Evolutionary conservation across 2,888 invertebrate genomes (phyloP).

Genomic region (Heliothis peltigera): DNA sequence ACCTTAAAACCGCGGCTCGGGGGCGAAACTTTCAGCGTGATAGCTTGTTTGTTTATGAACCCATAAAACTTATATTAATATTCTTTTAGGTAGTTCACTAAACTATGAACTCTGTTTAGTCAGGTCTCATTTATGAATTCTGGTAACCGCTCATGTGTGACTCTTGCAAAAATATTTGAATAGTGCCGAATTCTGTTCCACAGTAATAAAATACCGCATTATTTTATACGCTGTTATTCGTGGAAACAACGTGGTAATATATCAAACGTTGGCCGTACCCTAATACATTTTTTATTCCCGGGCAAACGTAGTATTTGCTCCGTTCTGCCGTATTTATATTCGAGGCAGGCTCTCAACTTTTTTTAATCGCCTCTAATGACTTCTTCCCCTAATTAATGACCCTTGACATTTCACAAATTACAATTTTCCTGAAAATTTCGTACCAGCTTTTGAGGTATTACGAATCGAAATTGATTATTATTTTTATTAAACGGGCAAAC

Average conservation of each 20-base stretch:
- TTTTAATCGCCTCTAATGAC: conserved; percentile 85
- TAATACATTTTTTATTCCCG: conserved; percentile 32
- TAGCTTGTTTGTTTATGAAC: conserved; percentile 78
- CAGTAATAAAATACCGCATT: conserved; percentile 57
- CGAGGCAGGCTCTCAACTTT: conserved; percentile 73
- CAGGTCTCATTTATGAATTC: conserved; percentile 45
- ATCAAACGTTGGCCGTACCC: conserved; percentile 22
- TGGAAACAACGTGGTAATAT: conserved; percentile 51
- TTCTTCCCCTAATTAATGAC: conserved; percentile 84
- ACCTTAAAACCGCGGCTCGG: conserved; percentile 79
- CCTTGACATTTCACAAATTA: conserved; percentile 78
- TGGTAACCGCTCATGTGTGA: conserved; percentile 57
- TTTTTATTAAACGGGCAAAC: conserved; percentile 10
- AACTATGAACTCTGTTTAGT: conserved; percentile 61
- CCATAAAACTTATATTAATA: conserved; percentile 64
- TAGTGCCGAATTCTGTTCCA: conserved; percentile 53
- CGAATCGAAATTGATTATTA: conserved; percentile 30
- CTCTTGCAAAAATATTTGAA: conserved; percentile 66
- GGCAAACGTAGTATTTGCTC: conserved; percentile 52
- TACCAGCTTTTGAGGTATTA: conserved; percentile 64
- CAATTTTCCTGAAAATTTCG: conserved; percentile 73
- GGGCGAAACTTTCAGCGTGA: conserved; percentile 65
- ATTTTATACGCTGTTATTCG: conserved; percentile 61
- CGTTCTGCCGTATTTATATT: conserved; percentile 78
- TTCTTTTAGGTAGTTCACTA: conserved; percentile 47